A percentile compares a stretch with the other conserved stretches of the same genome.
Evolutionary conservation across 2,888 invertebrate species (phyloP).

Genomic region (Cantharis rustica): DNA sequence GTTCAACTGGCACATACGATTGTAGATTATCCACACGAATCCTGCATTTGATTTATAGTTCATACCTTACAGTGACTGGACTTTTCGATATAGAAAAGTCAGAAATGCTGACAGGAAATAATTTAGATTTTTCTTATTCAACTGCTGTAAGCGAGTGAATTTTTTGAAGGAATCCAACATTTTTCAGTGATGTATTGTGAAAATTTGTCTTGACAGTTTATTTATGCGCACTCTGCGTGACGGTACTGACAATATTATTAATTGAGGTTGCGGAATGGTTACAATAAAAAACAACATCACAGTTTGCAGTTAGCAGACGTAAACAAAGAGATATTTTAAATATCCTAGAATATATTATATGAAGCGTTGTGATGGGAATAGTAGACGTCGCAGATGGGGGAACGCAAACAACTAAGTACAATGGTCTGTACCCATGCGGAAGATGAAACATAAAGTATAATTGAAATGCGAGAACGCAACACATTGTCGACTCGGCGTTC

Average conservation of each 20-base stretch:
- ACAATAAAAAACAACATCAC: slow-evolving; percentile 7
- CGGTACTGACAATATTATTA: slow-evolving; percentile 16
- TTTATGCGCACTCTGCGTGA: slow-evolving; percentile 19
- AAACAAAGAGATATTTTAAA: slow-evolving; percentile 3
- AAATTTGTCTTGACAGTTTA: slow-evolving; percentile 18
- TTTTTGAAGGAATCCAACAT: slow-evolving; percentile 22
- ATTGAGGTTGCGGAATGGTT: background rate
- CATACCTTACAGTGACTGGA: slow-evolving; percentile 44
- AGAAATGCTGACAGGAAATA: slow-evolving; percentile 36
- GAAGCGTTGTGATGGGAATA: slow-evolving; percentile 24
- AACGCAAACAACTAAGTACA: slow-evolving; percentile 40
- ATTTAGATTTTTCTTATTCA: slow-evolving; percentile 43
- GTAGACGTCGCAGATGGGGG: slow-evolving; percentile 45
- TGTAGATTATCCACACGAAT: slow-evolving; percentile 49
- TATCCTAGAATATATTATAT: slow-evolving; percentile 1
- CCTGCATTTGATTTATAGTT: slow-evolving; percentile 46
- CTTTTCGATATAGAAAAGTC: slow-evolving; percentile 42
- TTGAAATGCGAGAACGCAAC: slow-evolving; percentile 49
- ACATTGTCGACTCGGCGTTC: slow-evolving; percentile 37
- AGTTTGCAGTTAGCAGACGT: background rate
- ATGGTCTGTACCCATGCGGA: slow-evolving; percentile 48
- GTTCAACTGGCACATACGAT: slow-evolving; percentile 49
- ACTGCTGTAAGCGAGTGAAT: slow-evolving; percentile 26
- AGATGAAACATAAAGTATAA: slow-evolving; percentile 52
- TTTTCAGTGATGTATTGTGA: slow-evolving; percentile 20